phyloP scores from a whole-genome alignment of 2,113 vertebrate species.

The Neolamprologus toae region DNA sequence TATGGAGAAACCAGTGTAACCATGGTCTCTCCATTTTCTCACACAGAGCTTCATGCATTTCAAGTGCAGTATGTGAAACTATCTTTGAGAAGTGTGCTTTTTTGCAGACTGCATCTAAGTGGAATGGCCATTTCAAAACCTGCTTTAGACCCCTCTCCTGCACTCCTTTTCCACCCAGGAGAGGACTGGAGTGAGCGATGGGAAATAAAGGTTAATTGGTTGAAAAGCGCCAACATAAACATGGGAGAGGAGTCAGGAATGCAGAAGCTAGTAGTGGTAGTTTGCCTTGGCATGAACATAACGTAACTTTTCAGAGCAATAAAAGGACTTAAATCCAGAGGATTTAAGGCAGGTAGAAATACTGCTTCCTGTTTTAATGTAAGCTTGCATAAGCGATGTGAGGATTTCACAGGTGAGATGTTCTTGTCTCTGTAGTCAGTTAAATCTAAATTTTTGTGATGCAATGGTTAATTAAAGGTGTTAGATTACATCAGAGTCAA shows the following conservation, averaged over 20 bases:
- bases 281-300: slow-evolving; percentile 53
- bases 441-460: not conserved
- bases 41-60: not conserved
- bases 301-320: not conserved
- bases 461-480: not conserved
- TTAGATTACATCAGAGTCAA: not conserved
- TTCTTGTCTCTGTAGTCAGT: not conserved
- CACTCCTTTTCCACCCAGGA: slow-evolving; percentile 3
- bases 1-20: not conserved
- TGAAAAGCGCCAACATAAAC: slow-evolving; percentile 33
- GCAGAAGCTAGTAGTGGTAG: slow-evolving; percentile 4
- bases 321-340: not conserved
- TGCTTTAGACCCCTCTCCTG: not conserved
- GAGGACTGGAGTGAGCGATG: slow-evolving; percentile 8
- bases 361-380: not conserved
- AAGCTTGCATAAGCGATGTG: not conserved
- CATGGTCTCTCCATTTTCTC: not conserved
- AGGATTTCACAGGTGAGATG: not conserved
- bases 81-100: not conserved
- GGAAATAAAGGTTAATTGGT: not conserved
- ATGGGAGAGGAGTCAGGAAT: slow-evolving; percentile 2
- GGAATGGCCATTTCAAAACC: not conserved
- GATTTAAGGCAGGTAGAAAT: not conserved
- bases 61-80: not conserved
- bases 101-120: not conserved